Conservation (phyloP, 2,888 invertebrate species). For the Sturmia bella region DNA sequence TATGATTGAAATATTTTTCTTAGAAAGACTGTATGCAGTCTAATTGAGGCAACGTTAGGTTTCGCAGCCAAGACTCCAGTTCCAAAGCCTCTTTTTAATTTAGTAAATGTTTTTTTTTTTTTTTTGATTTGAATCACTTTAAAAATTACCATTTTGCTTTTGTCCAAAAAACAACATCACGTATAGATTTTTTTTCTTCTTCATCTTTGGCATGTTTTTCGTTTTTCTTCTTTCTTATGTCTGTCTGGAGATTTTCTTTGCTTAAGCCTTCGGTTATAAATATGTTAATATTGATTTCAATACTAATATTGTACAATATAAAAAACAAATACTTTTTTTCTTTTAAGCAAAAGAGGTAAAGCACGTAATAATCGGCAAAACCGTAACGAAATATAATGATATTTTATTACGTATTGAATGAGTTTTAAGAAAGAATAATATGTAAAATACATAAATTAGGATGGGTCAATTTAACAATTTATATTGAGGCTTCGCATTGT, state of each 20-base stretch:
- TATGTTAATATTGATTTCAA: constrained; percentile 13
- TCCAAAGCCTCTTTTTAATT: no score
- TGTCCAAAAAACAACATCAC: constrained; percentile 59
- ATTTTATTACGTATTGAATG: not conserved
- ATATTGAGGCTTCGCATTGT: no score
- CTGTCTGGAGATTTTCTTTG: constrained; percentile 12
- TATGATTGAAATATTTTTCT: no score
- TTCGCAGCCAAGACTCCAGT: no score
- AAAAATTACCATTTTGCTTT: constrained; percentile 44
- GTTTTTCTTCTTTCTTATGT: not conserved
- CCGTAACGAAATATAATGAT: constrained; percentile 45
- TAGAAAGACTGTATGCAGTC: no score
- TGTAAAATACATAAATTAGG: no score
- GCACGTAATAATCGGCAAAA: constrained; percentile 57
- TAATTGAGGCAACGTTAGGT: no score
- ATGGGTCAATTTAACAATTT: no score
- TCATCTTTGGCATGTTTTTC: not conserved
- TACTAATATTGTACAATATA: constrained; percentile 2
- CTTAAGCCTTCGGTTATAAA: not conserved
- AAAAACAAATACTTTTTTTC: constrained; percentile 7
- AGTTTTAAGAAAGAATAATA: not conserved
- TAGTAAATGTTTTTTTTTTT: no score
- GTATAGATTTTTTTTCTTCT: constrained; percentile 41
- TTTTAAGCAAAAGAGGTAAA: not conserved
- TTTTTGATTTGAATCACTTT: constrained; percentile 42